Conservation (phyloP, 1,140 invertebrate species). For the Eubasilissa regina region DNA sequence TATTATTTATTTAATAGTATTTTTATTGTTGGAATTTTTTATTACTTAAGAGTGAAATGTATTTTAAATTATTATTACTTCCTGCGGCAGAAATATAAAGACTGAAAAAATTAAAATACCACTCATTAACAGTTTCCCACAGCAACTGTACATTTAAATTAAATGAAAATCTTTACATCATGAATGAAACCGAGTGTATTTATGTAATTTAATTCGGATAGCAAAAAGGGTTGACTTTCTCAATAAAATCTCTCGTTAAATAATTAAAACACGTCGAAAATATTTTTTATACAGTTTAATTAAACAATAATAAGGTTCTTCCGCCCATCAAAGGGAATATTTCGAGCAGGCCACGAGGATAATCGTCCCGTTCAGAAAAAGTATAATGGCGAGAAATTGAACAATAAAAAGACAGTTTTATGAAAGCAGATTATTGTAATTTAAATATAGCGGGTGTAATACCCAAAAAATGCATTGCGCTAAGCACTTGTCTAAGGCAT, state of each 20-base stretch:
- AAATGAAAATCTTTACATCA: neutral
- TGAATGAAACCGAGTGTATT: slow-evolving; percentile 4
- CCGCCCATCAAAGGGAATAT: slow-evolving; percentile 50
- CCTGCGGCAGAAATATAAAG: too few species aligned
- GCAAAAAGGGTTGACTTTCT: neutral
- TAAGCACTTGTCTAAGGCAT: too few species aligned
- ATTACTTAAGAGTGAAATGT: too few species aligned
- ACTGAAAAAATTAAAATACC: too few species aligned
- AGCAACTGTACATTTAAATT: neutral
- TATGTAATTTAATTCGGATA: neutral
- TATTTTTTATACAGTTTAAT: slow-evolving; percentile 30
- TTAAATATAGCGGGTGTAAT: too few species aligned
- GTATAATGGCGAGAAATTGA: slow-evolving; percentile 56
- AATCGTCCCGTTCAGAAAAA: slow-evolving; percentile 47
- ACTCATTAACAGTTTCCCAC: too few species aligned
- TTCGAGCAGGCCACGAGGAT: slow-evolving; percentile 22
- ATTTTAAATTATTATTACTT: too few species aligned
- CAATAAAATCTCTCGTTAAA: slow-evolving; percentile 1
- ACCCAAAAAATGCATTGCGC: too few species aligned
- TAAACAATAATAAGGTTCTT: slow-evolving; percentile 52
- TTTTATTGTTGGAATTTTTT: neutral
- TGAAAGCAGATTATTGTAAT: slow-evolving; percentile 9
- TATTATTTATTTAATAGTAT: neutral
- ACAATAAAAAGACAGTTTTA: slow-evolving; percentile 2
- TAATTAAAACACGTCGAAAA: neutral